Evolutionary conservation across 2,113 vertebrate species (phyloP).

Genomic region (Indicator maculatus): DNA sequence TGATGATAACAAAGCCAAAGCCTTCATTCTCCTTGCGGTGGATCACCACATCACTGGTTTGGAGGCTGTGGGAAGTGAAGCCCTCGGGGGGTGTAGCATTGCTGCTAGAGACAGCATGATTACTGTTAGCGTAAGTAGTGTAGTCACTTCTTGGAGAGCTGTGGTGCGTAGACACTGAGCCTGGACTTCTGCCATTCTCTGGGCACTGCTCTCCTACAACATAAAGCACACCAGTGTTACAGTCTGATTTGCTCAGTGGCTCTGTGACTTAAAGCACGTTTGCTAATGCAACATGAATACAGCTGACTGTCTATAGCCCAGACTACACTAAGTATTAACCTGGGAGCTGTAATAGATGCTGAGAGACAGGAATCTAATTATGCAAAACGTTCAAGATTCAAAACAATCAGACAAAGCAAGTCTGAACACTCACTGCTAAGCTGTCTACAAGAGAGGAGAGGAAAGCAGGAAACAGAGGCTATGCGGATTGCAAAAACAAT

Average conservation of each 20-base stretch:
- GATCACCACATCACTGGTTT: conserved; percentile 90
- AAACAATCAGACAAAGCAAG: conserved; percentile 41
- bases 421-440: neutral
- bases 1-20: conserved; percentile 98
- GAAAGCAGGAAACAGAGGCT: neutral
- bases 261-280: conserved; percentile 3
- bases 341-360: conserved; percentile 21
- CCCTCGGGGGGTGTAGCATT: conserved; percentile 79
- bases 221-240: conserved; percentile 30
- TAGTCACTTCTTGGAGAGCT: conserved; percentile 96
- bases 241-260: neutral
- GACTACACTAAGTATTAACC: neutral
- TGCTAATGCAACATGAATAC: neutral
- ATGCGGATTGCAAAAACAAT: neutral
- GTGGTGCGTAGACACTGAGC: conserved; percentile 93
- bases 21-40: conserved; percentile 97
- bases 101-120: conserved; percentile 76
- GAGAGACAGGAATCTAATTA: conserved; percentile 51
- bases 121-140: conserved; percentile 84
- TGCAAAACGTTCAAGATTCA: conserved; percentile 2
- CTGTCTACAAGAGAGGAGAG: neutral
- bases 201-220: conserved; percentile 88
- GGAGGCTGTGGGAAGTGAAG: conserved; percentile 79
- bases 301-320: neutral
- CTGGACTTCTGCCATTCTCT: conserved; percentile 94